phyloP scores from a whole-genome alignment of 1,140 invertebrate genomes.

The Laodelphax striatellus region DNA sequence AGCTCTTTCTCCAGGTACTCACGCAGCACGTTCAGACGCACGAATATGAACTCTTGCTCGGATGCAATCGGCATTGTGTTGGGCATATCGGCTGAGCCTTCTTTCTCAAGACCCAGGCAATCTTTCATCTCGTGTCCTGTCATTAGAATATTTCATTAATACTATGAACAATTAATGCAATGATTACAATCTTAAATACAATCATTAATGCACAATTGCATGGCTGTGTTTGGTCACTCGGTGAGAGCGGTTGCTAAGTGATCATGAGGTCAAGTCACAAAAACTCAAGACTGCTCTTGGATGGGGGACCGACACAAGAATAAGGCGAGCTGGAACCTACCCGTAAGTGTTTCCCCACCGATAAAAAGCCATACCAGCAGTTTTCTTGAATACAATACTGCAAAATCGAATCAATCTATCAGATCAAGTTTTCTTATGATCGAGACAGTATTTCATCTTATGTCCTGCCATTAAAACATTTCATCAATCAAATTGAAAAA shows the following conservation, averaged over 20 bases:
- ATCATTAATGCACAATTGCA: slow-evolving; percentile 61
- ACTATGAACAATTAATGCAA: not conserved
- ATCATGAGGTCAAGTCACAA: too few species aligned
- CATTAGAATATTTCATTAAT: not conserved
- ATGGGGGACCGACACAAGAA: too few species aligned
- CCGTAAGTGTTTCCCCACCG: too few species aligned
- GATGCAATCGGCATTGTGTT: slow-evolving; percentile 39
- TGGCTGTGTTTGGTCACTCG: slow-evolving; percentile 23
- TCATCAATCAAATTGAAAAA: not conserved
- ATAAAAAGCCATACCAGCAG: too few species aligned
- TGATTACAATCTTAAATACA: too few species aligned
- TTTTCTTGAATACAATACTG: too few species aligned
- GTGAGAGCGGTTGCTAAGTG: too few species aligned
- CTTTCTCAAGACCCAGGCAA: slow-evolving; percentile 53
- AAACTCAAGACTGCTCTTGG: too few species aligned
- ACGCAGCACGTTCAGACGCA: slow-evolving; percentile 79
- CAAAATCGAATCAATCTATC: too few species aligned
- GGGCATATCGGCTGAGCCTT: slow-evolving; percentile 25
- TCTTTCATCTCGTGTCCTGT: slow-evolving; percentile 91
- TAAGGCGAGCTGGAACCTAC: too few species aligned
- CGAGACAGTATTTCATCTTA: slow-evolving; percentile 91
- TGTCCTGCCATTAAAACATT: slow-evolving; percentile 55
- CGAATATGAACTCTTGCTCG: slow-evolving; percentile 79
- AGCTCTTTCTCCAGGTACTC: slow-evolving; percentile 93
- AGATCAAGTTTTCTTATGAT: slow-evolving; percentile 31